Evolutionary conservation across 1,140 invertebrate genomes (phyloP).

Genomic region (Vanessa tameamea): DNA sequence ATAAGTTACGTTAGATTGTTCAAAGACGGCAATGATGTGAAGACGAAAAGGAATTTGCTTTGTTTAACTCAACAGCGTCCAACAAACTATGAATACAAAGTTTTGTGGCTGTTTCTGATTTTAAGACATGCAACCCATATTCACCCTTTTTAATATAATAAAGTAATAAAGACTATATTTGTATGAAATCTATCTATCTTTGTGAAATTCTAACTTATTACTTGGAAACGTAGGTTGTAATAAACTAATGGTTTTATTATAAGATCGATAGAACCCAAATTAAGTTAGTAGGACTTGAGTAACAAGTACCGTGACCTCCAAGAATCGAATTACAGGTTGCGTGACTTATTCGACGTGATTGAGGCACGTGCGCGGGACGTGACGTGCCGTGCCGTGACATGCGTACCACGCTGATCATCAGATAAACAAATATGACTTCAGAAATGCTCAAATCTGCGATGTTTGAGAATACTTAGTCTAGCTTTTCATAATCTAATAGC

Average conservation of each 20-base stretch:
- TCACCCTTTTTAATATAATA: not conserved
- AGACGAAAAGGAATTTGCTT: not conserved
- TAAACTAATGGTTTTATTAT: slow-evolving; percentile 35
- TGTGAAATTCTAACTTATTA: slow-evolving; percentile 13
- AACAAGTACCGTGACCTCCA: slow-evolving; percentile 23
- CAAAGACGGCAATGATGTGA: not conserved
- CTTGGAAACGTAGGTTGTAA: slow-evolving; percentile 7
- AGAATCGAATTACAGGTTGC: slow-evolving; percentile 44
- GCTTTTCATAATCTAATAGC: not conserved
- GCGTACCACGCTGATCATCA: slow-evolving; percentile 42
- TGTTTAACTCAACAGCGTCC: not conserved
- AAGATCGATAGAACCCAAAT: slow-evolving; percentile 29
- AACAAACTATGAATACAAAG: slow-evolving; percentile 7
- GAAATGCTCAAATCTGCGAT: slow-evolving; percentile 4
- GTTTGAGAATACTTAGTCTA: slow-evolving; percentile 3
- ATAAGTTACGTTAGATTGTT: too few relatives aligned
- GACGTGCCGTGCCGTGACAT: slow-evolving; percentile 44
- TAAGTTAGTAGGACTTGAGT: slow-evolving; percentile 23
- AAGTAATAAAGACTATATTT: not conserved
- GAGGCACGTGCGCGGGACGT: slow-evolving; percentile 59
- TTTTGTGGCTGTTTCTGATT: not conserved
- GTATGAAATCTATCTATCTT: not conserved
- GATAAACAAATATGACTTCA: slow-evolving; percentile 35
- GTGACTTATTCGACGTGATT: slow-evolving; percentile 53
- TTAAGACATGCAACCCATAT: not conserved